These are phyloP conservation scores for Phocides pigmalion DNA, from an alignment of 1,140 invertebrate species.

Conservation along the genomic window DNA sequence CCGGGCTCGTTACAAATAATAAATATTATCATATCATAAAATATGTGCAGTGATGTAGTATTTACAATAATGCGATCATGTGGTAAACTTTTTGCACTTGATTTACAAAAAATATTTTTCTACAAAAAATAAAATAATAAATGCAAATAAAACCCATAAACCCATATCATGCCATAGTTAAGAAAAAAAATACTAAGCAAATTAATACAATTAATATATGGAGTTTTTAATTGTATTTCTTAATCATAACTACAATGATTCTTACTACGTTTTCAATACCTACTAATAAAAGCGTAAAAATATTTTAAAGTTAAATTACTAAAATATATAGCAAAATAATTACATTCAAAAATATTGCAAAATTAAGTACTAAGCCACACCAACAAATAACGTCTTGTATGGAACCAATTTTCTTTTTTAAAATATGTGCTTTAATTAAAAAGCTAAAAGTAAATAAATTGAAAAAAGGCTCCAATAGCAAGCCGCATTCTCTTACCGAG, in stretches of 20 bases:
- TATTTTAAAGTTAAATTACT: conserved; percentile 15
- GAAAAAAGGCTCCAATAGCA: conserved; percentile 51
- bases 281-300: conserved; percentile 30
- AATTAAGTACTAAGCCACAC: conserved; percentile 61
- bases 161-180: conserved; percentile 46
- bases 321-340: conserved; percentile 43
- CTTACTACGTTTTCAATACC: conserved; percentile 5
- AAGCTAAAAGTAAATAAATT: conserved; percentile 42
- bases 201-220: conserved; percentile 18
- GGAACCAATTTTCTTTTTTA: conserved; percentile 54
- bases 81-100: conserved; percentile 48
- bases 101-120: conserved; percentile 43
- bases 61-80: conserved; percentile 1
- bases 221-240: not conserved
- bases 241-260: conserved; percentile 14
- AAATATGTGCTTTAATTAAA: not conserved
- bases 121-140: conserved; percentile 42
- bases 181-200: conserved; percentile 40
- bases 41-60: conserved; percentile 9
- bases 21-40: too few relatives aligned
- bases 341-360: conserved; percentile 43
- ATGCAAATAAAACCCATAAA: conserved; percentile 49
- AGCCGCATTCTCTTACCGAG: conserved; percentile 86
- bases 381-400: conserved; percentile 58
- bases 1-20: too few relatives aligned